Base-by-base conservation (phyloP, 2,113 vertebrate species). In the Pipa parva region DNA sequence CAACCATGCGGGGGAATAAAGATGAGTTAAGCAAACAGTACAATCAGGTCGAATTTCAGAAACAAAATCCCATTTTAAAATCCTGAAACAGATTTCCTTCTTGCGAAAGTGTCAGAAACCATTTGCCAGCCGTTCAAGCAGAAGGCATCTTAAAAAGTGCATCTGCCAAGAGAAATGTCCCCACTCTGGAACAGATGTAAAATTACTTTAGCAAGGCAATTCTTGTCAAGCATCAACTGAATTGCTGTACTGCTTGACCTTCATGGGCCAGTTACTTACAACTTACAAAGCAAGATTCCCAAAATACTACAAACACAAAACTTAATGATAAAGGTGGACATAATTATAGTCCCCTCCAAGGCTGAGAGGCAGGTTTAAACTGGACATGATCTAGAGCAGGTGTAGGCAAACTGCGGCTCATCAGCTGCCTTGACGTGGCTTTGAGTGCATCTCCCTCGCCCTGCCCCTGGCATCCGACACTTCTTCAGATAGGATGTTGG, bases 91-190 rank as follows among this genome's bases (percentile, higher is more conserved):
- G 26, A 2, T 42, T 3, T 24, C 36, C 29, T 24, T 65, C 26
- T 0, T 58, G 59, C 60, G 46, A 48, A 57, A 67, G 48, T 26
- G 17, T 0, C 0, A 0, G 33, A 80, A 65, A 25, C 58, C 29
- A 21, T 46, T 36, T 72, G 13, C 29, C 63, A 76, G 72, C 56
- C 68, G 42, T 13, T 21, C 25, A 2, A 29, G 55, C 48, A 79
- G 70, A 52, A 67, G 49, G 56, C 52, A 42, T 22, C 0, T 0
- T 15, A 52, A 28, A n/a, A 37, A 21, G n/a, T 56, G 73, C 64
- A 50, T 55, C 73, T 76, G 68, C 73, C 68, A 73, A 20, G 29
- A 60, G 58, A 54, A 49, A 50, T 42, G 26, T 1, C 0, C 0
- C 0, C 37, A 36, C 52, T 25, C 18, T 45, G 55, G 55, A 67